Conservation (phyloP, 2,888 invertebrate species). For the Muschampia staudingeri region DNA sequence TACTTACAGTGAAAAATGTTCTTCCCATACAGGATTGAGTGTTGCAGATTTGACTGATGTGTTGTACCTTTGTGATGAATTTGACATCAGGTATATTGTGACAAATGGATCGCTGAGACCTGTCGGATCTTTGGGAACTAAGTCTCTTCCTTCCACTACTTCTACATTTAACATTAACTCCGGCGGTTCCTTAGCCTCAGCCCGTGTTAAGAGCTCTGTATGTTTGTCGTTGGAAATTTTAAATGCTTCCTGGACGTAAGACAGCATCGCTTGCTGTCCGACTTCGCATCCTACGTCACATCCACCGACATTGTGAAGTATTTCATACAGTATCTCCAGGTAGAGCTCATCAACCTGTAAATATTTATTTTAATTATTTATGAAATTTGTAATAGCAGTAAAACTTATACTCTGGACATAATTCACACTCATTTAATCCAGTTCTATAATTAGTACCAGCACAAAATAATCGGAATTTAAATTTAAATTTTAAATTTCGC, state of each 20-base stretch:
- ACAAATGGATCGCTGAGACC: conserved; percentile 99
- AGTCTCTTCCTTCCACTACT: conserved; percentile 96
- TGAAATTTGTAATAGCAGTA: not conserved
- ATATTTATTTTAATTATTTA: conserved; percentile 50
- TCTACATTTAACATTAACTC: conserved; percentile 96
- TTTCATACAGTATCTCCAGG: conserved; percentile 95
- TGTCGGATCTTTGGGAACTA: conserved; percentile 96
- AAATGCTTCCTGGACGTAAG: conserved; percentile 95
- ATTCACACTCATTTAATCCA: not conserved
- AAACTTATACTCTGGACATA: not conserved
- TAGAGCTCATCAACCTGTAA: conserved; percentile 97
- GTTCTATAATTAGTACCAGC: too few relatives aligned
- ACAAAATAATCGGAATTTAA: too few relatives aligned
- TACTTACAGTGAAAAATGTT: conserved; percentile 98
- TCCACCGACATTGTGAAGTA: conserved; percentile 96
- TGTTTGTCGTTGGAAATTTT: conserved; percentile 95
- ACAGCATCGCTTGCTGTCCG: conserved; percentile 93
- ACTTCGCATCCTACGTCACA: conserved; percentile 94
- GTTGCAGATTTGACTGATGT: conserved; percentile 98
- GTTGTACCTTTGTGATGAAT: conserved; percentile 95
- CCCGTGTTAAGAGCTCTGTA: conserved; percentile 93
- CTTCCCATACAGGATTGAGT: conserved; percentile 98
- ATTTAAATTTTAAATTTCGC: too few relatives aligned
- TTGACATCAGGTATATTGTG: conserved; percentile 96
- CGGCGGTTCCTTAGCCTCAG: conserved; percentile 95